A percentile compares a stretch with the other conserved stretches of the same genome.
Evolutionary conservation across 2,888 invertebrate species (phyloP).

Genomic region (Digitonthophagus gazella): DNA sequence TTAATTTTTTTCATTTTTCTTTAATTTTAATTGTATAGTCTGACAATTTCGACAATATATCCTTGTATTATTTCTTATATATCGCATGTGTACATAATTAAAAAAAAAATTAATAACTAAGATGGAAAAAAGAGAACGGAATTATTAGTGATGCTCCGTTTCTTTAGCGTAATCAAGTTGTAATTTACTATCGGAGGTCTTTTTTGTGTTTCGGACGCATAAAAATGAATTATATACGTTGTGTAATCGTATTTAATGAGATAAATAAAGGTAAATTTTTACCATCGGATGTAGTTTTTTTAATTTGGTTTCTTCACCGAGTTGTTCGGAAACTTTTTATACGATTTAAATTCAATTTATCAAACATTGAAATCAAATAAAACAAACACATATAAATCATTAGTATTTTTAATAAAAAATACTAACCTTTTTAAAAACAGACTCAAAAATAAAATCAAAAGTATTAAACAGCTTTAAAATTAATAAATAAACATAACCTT

Average conservation of each 20-base stretch:
- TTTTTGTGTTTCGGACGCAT: background rate
- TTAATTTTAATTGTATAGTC: constrained; percentile 13
- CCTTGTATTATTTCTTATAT: constrained; percentile 10
- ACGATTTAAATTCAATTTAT: background rate
- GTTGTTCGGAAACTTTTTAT: background rate
- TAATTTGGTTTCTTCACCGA: background rate
- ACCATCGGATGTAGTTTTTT: constrained; percentile 1
- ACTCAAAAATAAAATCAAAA: too few relatives aligned
- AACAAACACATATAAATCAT: too few relatives aligned
- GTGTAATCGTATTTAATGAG: constrained; percentile 15
- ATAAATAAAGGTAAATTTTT: constrained; percentile 17
- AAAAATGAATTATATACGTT: constrained; percentile 4
- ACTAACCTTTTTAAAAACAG: too few relatives aligned
- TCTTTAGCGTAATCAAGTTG: constrained; percentile 7
- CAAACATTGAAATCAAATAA: too few relatives aligned
- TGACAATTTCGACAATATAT: constrained; percentile 8
- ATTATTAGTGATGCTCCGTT: too few relatives aligned
- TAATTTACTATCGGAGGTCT: constrained; percentile 7
- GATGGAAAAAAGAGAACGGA: too few relatives aligned
- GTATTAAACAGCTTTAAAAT: too few relatives aligned
- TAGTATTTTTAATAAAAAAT: too few relatives aligned
- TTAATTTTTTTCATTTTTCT: constrained; percentile 1
- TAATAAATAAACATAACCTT: too few relatives aligned
- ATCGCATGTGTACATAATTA: constrained; percentile 8
- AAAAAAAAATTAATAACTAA: background rate